Conservation (phyloP, 2,113 vertebrate species). For the Maccullochella peelii region DNA sequence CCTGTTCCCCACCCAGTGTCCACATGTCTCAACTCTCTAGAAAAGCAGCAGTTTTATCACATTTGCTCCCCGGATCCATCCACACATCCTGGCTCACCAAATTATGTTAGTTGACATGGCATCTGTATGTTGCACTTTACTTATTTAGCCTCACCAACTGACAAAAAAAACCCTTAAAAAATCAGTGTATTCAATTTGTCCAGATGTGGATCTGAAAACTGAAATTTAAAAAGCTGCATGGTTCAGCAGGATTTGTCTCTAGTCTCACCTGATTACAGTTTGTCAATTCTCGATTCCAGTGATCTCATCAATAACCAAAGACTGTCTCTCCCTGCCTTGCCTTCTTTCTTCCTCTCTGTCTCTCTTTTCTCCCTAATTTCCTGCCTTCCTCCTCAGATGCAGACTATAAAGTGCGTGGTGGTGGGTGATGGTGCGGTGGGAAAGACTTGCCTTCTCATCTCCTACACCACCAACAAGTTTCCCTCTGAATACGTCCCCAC, state of each 20-base stretch:
- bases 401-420: slow-evolving; percentile 81
- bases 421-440: slow-evolving; percentile 79
- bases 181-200: neutral
- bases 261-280: neutral
- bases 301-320: neutral
- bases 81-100: too few species aligned
- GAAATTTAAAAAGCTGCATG: neutral
- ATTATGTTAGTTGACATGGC: too few species aligned
- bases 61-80: too few species aligned
- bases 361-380: too few species aligned
- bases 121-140: too few species aligned
- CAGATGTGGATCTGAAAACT: neutral
- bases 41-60: too few species aligned
- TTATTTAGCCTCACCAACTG: neutral
- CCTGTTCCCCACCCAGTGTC: too few species aligned
- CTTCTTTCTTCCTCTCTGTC: neutral
- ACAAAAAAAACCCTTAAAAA: neutral
- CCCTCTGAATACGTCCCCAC: slow-evolving; percentile 80
- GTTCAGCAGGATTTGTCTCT: neutral
- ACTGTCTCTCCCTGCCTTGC: neutral
- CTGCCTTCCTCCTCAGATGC: slow-evolving; percentile 67
- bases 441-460: slow-evolving; percentile 79
- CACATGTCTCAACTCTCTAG: too few species aligned
- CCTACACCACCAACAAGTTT: slow-evolving; percentile 80
- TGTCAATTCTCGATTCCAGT: neutral